A percentile compares a stretch with the other conserved stretches of the same genome.
Conservation (phyloP, 2,113 vertebrate genomes). For the Sphaerodactylus townsendi region DNA sequence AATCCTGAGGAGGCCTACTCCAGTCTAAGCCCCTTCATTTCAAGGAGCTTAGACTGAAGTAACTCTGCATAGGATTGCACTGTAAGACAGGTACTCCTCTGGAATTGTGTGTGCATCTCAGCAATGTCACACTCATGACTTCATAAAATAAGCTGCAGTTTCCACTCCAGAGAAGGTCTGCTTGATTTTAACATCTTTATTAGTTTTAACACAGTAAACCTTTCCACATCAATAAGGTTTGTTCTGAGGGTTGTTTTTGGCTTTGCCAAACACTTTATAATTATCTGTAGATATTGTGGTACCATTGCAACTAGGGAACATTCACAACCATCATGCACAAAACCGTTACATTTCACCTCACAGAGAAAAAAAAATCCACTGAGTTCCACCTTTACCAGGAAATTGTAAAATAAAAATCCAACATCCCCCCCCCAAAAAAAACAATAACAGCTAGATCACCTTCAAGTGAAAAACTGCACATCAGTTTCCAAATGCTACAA, state of each 20-base stretch:
- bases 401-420: conserved; percentile 28
- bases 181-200: conserved; percentile 72
- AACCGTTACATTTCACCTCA: conserved; percentile 60
- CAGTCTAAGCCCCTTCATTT: too few species aligned
- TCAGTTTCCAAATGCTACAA: conserved; percentile 54
- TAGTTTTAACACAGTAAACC: conserved; percentile 70
- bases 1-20: too few species aligned
- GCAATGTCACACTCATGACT: too few species aligned
- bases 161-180: not conserved
- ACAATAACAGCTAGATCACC: conserved; percentile 48
- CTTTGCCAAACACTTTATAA: conserved; percentile 62
- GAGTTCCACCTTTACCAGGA: conserved; percentile 23
- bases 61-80: too few species aligned
- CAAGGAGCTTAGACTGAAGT: too few species aligned
- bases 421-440: not conserved
- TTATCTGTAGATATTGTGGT: conserved; percentile 54
- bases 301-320: conserved; percentile 33
- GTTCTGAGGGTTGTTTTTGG: conserved; percentile 39
- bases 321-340: conserved; percentile 60
- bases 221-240: conserved; percentile 64
- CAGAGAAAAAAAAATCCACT: not conserved
- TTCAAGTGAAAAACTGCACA: conserved; percentile 59
- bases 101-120: too few species aligned
- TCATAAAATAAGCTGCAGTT: not conserved
- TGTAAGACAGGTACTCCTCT: too few species aligned